Base-by-base conservation (phyloP, 2,888 invertebrate genomes). In the Heliconius erato region DNA sequence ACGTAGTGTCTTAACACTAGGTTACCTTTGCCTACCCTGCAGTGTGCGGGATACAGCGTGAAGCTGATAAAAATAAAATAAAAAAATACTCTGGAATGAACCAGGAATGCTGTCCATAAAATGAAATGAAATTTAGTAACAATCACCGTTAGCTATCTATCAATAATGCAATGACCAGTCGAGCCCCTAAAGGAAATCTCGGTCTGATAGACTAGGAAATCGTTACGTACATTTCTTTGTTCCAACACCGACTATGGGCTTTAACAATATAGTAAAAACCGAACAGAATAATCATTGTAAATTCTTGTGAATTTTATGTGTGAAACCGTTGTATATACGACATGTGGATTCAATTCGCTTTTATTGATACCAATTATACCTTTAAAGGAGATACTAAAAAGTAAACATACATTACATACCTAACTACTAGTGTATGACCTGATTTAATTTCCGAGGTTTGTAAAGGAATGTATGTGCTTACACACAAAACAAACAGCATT, bases 101-200 rank as follows among this genome's bases (percentile, higher is more conserved):
- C 44, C 40, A 68, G 28, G 28, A 67, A 67, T 28, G 44, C 3
- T 49, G 26, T 78, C 44, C n/a, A 63, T 63, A 63, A 68, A 72
- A 78, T 80, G n/a, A 63, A 65, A 79, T 44, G 65, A 71, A 82
- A 82, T 83, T 82, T 59, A 82, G 83, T 69, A 81, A 85, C 84
- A 83, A 80, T 82, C 82, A 72, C 82, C 83, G 84, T 85, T 84
- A 82, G 85, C 82, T 83, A 84, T 83, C 84, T 82, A 83, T 86
- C 86, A 86, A 86, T 86, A 86, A 86, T 86, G 85, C 86, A 86
- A 85, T 76, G 81, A 68, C 76, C 79, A 59, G 80, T 19, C 79
- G 79, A 82, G 74, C 84, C 84, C 72, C 79, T 79, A 72, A 83
- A 85, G 84, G 84, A 85, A 85, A 85, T 80, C 80, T 83, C 84